Evolutionary conservation across 2,888 invertebrate genomes (phyloP).

Genomic region (Ichneumoninae sp.): DNA sequence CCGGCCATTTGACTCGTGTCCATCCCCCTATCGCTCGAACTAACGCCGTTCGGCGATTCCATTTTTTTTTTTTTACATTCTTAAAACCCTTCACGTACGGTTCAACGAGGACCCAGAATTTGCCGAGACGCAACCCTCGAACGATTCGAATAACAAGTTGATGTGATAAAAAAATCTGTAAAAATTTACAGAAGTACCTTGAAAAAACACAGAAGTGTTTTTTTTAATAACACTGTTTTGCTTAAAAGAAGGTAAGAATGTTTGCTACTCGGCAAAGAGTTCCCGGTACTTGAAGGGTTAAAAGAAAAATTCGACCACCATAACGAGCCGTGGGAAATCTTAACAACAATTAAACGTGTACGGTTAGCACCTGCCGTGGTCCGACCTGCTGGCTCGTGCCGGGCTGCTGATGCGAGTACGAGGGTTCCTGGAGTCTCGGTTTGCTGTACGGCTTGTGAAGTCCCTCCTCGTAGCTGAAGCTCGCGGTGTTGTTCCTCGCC

Average conservation of each 20-base stretch:
- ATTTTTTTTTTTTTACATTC: neutral
- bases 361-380: conserved; percentile 82
- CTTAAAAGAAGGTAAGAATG: too few relatives aligned
- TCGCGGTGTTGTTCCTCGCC: conserved; percentile 93
- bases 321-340: neutral
- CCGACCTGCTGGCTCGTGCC: conserved; percentile 80
- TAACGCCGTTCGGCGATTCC: conserved; percentile 6
- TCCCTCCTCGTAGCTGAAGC: conserved; percentile 83
- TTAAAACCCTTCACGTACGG: conserved; percentile 8
- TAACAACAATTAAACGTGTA: conserved; percentile 78
- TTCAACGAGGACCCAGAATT: too few relatives aligned
- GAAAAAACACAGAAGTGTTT: neutral
- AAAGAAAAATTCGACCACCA: conserved; percentile 26
- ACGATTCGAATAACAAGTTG: too few relatives aligned
- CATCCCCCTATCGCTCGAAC: conserved; percentile 54
- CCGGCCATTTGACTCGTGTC: conserved; percentile 65
- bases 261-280: too few relatives aligned
- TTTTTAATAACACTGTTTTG: neutral
- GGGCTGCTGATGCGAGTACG: conserved; percentile 80
- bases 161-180: too few relatives aligned
- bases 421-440: conserved; percentile 81
- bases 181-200: too few relatives aligned
- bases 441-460: conserved; percentile 83
- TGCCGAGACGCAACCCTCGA: too few relatives aligned
- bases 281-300: too few relatives aligned